These are phyloP conservation scores for Sicus ferrugineus DNA, from an alignment of 2,888 invertebrate genomes.

Conservation along the genomic window DNA sequence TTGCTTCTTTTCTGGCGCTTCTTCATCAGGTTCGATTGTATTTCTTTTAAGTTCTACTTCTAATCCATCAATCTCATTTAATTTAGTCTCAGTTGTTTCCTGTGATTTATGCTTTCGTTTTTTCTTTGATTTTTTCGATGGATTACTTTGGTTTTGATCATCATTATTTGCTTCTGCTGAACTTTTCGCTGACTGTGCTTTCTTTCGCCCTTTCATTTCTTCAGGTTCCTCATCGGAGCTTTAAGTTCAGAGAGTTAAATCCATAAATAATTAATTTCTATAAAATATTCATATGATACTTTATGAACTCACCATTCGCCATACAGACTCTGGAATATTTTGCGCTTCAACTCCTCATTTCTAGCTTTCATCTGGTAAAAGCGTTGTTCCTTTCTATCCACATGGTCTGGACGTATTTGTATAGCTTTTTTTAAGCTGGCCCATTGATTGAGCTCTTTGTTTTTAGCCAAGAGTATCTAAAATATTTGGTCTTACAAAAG, in stretches of 20 bases:
- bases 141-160: neutral
- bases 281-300: neutral
- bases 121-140: conserved; percentile 38
- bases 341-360: conserved; percentile 78
- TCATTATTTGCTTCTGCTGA: conserved; percentile 19
- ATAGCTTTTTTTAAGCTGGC: conserved; percentile 88
- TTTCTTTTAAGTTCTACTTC: neutral
- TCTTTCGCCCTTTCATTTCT: conserved; percentile 42
- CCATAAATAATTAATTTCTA: too few species aligned
- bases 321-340: conserved; percentile 81
- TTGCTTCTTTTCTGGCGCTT: neutral
- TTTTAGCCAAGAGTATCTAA: conserved; percentile 89
- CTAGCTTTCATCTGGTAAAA: conserved; percentile 78
- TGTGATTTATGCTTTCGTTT: conserved; percentile 39
- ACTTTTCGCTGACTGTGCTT: conserved; percentile 11
- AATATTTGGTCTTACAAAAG: conserved; percentile 42
- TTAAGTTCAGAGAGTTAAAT: conserved; percentile 1
- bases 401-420: conserved; percentile 77
- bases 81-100: neutral
- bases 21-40: neutral
- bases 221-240: conserved; percentile 61
- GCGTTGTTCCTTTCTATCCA: conserved; percentile 81
- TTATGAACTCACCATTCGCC: conserved; percentile 53
- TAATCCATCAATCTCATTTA: neutral
- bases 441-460: conserved; percentile 95